Conservation (phyloP, 2,113 vertebrate genomes). For the Amphilophus citrinellus region DNA sequence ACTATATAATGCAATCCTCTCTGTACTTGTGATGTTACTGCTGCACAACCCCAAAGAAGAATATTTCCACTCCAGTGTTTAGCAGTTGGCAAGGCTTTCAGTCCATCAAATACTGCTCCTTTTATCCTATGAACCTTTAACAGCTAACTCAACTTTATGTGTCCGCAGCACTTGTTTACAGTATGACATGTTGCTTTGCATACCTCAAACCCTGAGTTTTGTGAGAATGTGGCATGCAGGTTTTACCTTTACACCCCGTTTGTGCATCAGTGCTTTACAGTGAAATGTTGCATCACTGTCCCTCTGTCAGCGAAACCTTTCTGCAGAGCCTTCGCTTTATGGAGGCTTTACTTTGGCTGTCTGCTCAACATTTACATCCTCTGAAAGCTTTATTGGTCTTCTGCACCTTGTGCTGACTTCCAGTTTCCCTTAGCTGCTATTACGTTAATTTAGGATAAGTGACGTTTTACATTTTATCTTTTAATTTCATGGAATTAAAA, state of each 20-base stretch:
- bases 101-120: background rate
- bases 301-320: background rate
- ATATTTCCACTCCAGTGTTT: constrained; percentile 1
- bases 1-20: background rate
- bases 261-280: background rate
- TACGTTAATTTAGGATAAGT: background rate
- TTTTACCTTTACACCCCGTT: background rate
- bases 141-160: background rate
- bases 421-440: background rate
- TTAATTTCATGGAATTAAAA: background rate
- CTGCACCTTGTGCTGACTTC: background rate
- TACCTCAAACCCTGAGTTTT: background rate
- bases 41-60: background rate
- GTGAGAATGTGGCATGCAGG: background rate
- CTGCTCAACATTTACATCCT: background rate
- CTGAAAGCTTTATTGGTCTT: constrained; percentile 2
- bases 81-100: background rate
- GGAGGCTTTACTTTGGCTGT: background rate
- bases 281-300: background rate
- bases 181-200: constrained; percentile 9
- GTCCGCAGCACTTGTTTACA: background rate
- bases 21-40: background rate
- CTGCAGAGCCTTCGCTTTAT: background rate
- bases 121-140: background rate
- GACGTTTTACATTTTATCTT: too few species aligned